phyloP scores from a whole-genome alignment of 1,140 invertebrate species.

The Lysiphlebus fabarum region DNA sequence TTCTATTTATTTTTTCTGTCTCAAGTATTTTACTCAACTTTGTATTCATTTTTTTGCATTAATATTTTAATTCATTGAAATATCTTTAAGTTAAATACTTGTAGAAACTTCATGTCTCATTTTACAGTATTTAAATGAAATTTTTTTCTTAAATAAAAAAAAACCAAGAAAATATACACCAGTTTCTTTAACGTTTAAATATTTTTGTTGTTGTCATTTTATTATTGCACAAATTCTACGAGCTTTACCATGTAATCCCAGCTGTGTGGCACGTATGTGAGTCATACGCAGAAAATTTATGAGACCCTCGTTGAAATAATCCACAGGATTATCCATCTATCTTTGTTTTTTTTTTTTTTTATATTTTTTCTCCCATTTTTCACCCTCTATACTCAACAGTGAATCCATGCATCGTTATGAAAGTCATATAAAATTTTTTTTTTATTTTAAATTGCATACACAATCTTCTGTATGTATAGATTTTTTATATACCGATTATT shows the following conservation, averaged over 20 bases:
- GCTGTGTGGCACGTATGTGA: slow-evolving; percentile 17
- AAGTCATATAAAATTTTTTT: too few relatives aligned
- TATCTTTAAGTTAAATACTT: too few relatives aligned
- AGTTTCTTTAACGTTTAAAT: too few relatives aligned
- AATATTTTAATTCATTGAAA: too few relatives aligned
- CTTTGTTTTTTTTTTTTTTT: background rate
- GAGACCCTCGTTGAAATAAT: slow-evolving; percentile 20
- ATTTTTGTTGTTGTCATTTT: too few relatives aligned
- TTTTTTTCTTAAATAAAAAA: too few relatives aligned
- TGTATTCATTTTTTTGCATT: background rate
- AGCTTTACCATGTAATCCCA: slow-evolving; percentile 12
- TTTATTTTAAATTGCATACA: too few relatives aligned
- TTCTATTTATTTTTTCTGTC: background rate
- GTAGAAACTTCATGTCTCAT: background rate
- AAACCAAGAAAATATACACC: too few relatives aligned
- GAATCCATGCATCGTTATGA: too few relatives aligned
- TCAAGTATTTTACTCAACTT: background rate
- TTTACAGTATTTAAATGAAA: background rate
- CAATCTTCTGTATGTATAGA: too few relatives aligned
- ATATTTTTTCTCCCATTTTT: background rate
- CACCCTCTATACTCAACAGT: background rate
- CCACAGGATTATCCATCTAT: slow-evolving; percentile 22
- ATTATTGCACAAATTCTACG: too few relatives aligned
- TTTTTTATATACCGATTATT: too few relatives aligned
- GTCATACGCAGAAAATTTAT: slow-evolving; percentile 25